Evolutionary conservation across 2,113 vertebrate species (phyloP), one percentile per base, ranked within the genome.

Genomic region (Alethe diademata): DNA sequence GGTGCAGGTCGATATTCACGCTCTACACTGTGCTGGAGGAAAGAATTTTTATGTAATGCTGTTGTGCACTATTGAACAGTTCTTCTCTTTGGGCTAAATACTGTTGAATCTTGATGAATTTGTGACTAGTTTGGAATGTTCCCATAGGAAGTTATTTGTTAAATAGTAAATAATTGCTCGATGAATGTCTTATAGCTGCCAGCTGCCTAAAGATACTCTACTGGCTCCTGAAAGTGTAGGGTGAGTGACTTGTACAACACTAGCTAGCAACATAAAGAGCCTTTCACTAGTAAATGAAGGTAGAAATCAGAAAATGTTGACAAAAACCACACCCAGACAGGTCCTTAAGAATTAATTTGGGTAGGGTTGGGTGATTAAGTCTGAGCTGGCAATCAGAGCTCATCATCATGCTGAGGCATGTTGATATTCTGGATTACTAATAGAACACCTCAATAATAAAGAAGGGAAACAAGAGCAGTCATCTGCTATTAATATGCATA

Each of bases 361-460:
- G 92, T 92, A 96, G 90, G 90, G 78, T 93, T 92, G 36, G 47
- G 11, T 95, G 88, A 95, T 96, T 95, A 95, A 96, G 61, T 96
- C 71, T 91, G 82, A 96, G 74, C 71, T 96, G 90, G 93, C 88
- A 93, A 70, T 93, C 81, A 97, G 73, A 95, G 79, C 50, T 90
- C 82, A 82, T 87, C 76, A 81, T 96, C 92, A 4, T 95, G 93
- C 82, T 88, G 93, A 82, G 90, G 56, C 94, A 94, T 76, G 94
- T 90, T 95, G 82, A 82, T 93, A 80, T 51, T 88, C 62, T 90
- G 74, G 78, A 85, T 90, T 93, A 62, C 67, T 82, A 94, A 51
- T 73, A 70, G 47, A 79, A 64, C 50, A 84, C 79, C 72, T 95
- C 53, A 60, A 4, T 71, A 93, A 70, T 67, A 64, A 86, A 88